Percentiles rank a stretch among this genome's conserved stretches.
phyloP scores from a whole-genome alignment of 92 coral and sea anemone species.

The Porites cylindrica region DNA sequence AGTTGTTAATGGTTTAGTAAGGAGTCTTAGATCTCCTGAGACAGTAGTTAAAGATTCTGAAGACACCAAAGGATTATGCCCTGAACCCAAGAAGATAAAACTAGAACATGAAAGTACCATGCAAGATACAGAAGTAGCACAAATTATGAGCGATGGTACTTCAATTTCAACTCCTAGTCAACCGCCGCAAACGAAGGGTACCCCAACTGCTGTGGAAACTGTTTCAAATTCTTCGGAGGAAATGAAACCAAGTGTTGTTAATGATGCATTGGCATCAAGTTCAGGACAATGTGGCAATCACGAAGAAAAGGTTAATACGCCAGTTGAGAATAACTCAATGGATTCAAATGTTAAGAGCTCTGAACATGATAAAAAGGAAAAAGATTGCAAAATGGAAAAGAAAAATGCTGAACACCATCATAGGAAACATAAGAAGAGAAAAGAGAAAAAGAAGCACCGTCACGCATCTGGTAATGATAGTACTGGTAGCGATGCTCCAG shows the following conservation, averaged over 20 bases:
- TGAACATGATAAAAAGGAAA: constrained; percentile 57
- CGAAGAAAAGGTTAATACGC: constrained; percentile 22
- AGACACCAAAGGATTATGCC: constrained; percentile 53
- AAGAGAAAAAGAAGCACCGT: constrained; percentile 83
- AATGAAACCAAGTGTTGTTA: constrained; percentile 19
- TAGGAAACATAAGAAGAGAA: constrained; percentile 72
- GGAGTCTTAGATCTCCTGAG: constrained; percentile 61
- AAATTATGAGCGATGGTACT: constrained; percentile 42
- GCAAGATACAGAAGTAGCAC: constrained; percentile 65
- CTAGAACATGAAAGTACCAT: constrained; percentile 75
- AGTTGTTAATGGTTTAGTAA: constrained; percentile 61
- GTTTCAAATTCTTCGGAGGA: constrained; percentile 58
- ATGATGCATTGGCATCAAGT: constrained; percentile 15
- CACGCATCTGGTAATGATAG: constrained; percentile 91
- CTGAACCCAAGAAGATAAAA: constrained; percentile 78
- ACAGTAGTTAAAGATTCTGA: constrained; percentile 59
- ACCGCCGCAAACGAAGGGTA: constrained; percentile 80
- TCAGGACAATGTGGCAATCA: constrained; percentile 30
- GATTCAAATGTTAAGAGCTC: constrained; percentile 13
- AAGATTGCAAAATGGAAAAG: constrained; percentile 68
- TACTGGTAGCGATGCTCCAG: constrained; percentile 85
- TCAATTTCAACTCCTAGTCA: constrained; percentile 61
- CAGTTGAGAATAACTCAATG: constrained; percentile 36
- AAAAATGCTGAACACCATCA: constrained; percentile 79
- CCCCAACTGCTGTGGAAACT: constrained; percentile 71